Evolutionary conservation across 2,797 vertebrate species (phyloP), one percentile per base, ranked within the genome.

Genomic region (Onychomys leucogaster): DNA sequence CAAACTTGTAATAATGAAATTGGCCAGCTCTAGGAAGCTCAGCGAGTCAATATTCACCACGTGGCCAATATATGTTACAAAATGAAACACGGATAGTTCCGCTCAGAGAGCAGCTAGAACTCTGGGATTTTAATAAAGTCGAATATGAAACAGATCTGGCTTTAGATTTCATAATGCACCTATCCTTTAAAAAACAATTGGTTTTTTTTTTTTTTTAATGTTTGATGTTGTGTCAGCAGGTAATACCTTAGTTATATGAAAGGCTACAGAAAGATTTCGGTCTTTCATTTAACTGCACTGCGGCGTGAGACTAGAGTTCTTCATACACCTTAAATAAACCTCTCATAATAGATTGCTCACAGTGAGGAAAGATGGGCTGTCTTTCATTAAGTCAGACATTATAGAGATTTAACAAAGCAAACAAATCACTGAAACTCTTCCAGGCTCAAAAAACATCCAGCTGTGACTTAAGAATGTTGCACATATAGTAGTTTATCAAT

Each of bases 251-350:
- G 29, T 91, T 87, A 90, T 49, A 29, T 80, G 29, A 96, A 95
- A 91, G 65, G 6, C 34, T 92, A 59, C 91, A 27, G 92, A 88
- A 90, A 82, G 13, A 55, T 19, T n/a, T 2, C 34, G 89, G 46
- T 85, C 95, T 86, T 96, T 92, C 69, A 17, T 52, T 89, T 16
- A 96, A 89, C 17, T 82, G n/a, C 32, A 96, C 93, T 61, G 90
- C 59, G 84, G 19, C 7, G 2, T 34, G 16, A 90, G 13, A 9
- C 27, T n/a, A 59, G n/a, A 77, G 90, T 85, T 88, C 27, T 88
- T 95, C 32, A 85, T 49, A 61, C 13, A 43, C 29, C 91, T 93
- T 89, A 88, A 93, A 49, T 34, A 71, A 78, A 88, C 46, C 52
- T 91, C n/a, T 94, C 76, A 13, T 25, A 52, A 57, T 27, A 91